Evolutionary conservation across 2,797 vertebrate genomes (phyloP), one percentile per base, ranked within the genome.

Genomic region (Danionella dracula): DNA sequence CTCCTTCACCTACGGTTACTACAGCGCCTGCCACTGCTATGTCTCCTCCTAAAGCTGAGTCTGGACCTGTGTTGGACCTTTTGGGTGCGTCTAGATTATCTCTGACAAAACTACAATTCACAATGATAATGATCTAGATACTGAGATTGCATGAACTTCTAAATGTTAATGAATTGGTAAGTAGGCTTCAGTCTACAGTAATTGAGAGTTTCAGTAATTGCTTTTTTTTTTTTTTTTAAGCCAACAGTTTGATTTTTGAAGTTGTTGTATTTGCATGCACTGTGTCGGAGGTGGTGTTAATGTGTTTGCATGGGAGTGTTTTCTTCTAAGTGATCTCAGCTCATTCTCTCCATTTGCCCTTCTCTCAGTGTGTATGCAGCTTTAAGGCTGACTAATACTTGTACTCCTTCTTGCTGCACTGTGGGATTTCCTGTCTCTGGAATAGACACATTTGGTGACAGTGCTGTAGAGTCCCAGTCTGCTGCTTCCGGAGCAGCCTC

Each of bases 11-110:
- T 71, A 88, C 90, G 49, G 81, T 89, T 80, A 81, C 79, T 66
- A 88, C 90, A 51, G 81, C 89, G 80, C 82, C 79, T 66, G 76
- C 89, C 66, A 88, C 89, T 77, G 85, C 88, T 68, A 84, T 90
- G 40, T 93, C 93, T 86, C 92, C 95, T 69, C 90, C 91, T 74
- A 92, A 94, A 87, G 78, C 90, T 79, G 94, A 96, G 62, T 85
- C 92, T 54, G 85, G 86, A 59, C 91, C 92, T 72, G 95, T 98
- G 78, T 92, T 99, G 83, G 95, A 99, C 86, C 92, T 99, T 74
- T 91, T 99, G 81, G 96, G 96, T 93, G 82, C 83, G 91, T 97
- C 85, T 59, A 46, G 55, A 23, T 64, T 54, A 56, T 31, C 19
- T 58, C 49, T 12, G 17, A 65, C 34, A 46, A 41, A 59, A 55